Base-by-base conservation (phyloP, 2,888 invertebrate species). In the Eledone cirrhosa region DNA sequence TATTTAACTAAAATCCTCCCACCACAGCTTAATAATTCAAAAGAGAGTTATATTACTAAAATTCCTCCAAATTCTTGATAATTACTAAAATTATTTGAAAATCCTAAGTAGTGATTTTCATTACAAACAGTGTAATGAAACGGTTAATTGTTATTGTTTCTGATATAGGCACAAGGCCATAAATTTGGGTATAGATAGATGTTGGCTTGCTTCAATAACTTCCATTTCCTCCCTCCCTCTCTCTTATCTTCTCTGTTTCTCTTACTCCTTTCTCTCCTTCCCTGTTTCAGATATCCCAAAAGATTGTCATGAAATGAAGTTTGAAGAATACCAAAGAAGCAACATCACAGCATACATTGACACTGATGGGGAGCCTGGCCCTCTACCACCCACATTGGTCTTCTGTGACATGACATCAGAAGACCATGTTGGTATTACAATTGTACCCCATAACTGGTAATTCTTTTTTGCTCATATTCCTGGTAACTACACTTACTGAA, bases 281-380 rank as follows among this genome's bases (percentile, higher is more conserved):
- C 31, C 65, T 65, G 11, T 29, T 4, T 5, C 67, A 67, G 67
- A 67, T 67, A 29, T 67, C 31, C 67, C 67, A 16, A 22, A 19
- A 8, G 67, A 67, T 22, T 67, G 67, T 67, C 67, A 67, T 13
- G 29, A 67, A 67, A 31, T 31, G 16, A 67, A 67, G 31, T 67
- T 16, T 67, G 13, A 29, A 13, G 19, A 67, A 29, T 29, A 7
- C 7, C 3, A 29, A 13, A 24, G 8, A 67, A 8, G 19, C 5
- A 67, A 67, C 19, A 27, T 29, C 27, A 19, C 29, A 11, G 67
- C 31, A 3, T 67, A 29, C 22, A 67, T 67, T 29, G 67, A 67
- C 31, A 31, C 19, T 7, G 67, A 67, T 24, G 67, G 67, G 31
- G 29, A 16, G 4, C 29, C 19, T 7, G 67, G 27, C 19, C 29